These are phyloP conservation scores for Atherinosoma microstoma DNA, from an alignment of 2,797 vertebrate species.

Conservation along the genomic window DNA sequence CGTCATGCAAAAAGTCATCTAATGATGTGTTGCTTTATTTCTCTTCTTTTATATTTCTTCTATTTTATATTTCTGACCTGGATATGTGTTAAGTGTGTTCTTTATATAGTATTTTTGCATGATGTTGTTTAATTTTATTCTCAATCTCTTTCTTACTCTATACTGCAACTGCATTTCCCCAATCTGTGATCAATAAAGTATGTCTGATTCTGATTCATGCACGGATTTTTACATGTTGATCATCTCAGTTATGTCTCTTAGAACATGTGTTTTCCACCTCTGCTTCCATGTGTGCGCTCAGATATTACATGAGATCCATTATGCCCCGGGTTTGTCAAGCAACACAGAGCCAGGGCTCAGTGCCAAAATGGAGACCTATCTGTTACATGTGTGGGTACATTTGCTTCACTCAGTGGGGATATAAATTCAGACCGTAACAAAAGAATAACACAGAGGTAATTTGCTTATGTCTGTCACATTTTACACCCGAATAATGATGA, in stretches of 20 bases:
- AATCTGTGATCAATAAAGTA: no score
- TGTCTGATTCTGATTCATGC: no score
- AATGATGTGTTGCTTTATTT: neutral
- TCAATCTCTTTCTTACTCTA: no score
- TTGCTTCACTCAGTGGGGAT: slow-evolving; percentile 2
- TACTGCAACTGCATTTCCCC: no score
- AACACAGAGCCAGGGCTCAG: slow-evolving; percentile 48
- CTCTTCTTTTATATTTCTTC: slow-evolving; percentile 23
- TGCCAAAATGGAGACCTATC: slow-evolving; percentile 57
- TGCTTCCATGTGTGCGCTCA: slow-evolving; percentile 6
- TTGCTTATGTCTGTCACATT: slow-evolving; percentile 44
- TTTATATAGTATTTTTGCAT: no score
- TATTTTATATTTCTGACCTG: slow-evolving; percentile 37
- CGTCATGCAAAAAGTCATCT: neutral
- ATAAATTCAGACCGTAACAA: slow-evolving; percentile 45
- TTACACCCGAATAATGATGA: slow-evolving; percentile 39
- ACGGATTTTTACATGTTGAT: no score
- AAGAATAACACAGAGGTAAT: slow-evolving; percentile 34
- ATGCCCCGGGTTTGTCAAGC: slow-evolving; percentile 48
- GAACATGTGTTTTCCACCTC: slow-evolving; percentile 24
- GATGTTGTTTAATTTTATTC: no score
- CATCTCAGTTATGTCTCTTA: slow-evolving; percentile 54
- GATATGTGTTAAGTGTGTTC: no score
- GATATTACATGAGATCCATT: slow-evolving; percentile 52
- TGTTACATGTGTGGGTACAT: slow-evolving; percentile 18